Conservation (phyloP, 1,140 invertebrate genomes). For the Macrosteles quadrilineatus region DNA sequence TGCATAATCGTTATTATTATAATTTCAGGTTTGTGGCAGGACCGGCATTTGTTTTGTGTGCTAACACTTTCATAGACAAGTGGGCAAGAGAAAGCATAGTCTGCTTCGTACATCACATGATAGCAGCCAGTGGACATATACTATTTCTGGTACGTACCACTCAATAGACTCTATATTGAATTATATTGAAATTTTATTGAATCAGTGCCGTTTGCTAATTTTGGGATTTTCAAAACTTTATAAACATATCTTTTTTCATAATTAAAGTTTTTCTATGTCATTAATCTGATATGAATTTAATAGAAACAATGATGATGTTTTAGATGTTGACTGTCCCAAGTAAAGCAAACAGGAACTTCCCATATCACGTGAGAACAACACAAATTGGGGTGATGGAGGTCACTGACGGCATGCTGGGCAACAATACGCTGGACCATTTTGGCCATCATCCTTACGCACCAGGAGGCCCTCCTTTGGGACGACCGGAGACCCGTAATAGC, state of each 20-base stretch:
- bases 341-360: slow-evolving; percentile 82
- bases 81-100: slow-evolving; percentile 92
- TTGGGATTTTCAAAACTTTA: too few relatives aligned
- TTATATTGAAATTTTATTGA: neutral
- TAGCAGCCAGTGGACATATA: slow-evolving; percentile 75
- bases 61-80: slow-evolving; percentile 79
- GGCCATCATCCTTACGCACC: slow-evolving; percentile 65
- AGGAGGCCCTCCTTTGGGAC: slow-evolving; percentile 32
- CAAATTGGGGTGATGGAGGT: slow-evolving; percentile 71
- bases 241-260: too few relatives aligned
- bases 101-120: slow-evolving; percentile 72
- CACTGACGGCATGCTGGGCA: slow-evolving; percentile 50
- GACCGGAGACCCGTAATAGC: neutral
- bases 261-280: too few relatives aligned
- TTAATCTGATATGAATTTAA: too few relatives aligned
- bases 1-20: too few relatives aligned
- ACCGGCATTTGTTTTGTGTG: slow-evolving; percentile 76
- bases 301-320: too few relatives aligned
- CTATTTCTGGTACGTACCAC: slow-evolving; percentile 71
- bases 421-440: slow-evolving; percentile 60
- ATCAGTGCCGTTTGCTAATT: neutral
- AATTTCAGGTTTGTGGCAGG: slow-evolving; percentile 68
- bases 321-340: slow-evolving; percentile 78
- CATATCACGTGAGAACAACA: slow-evolving; percentile 81
- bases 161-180: slow-evolving; percentile 1